Conservation (phyloP, 2,113 vertebrate genomes). For the Nestor notabilis region DNA sequence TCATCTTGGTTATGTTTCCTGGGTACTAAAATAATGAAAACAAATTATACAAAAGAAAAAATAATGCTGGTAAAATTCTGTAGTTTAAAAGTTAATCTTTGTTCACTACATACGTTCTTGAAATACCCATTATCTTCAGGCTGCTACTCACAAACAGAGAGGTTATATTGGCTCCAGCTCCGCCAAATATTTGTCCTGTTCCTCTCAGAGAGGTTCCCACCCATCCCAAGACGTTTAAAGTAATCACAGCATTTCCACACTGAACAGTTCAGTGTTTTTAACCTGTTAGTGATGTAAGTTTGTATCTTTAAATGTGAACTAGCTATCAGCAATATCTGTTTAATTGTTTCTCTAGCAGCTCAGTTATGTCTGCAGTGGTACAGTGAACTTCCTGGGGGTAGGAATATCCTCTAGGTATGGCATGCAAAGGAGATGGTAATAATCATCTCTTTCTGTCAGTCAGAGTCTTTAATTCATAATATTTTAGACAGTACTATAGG, state of each 20-base stretch:
- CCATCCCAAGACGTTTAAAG: background rate
- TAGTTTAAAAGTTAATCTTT: background rate
- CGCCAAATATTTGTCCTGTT: background rate
- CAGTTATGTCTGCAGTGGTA: background rate
- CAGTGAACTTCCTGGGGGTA: background rate
- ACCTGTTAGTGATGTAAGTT: background rate
- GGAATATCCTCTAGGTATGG: background rate
- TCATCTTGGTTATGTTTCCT: background rate
- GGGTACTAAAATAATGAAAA: conserved; percentile 27
- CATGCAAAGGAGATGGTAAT: background rate
- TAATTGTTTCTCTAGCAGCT: background rate
- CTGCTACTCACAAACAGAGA: background rate
- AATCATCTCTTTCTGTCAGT: background rate
- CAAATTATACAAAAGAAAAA: background rate
- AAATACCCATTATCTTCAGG: background rate
- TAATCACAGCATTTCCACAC: background rate
- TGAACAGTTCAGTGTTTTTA: background rate
- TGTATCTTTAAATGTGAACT: background rate
- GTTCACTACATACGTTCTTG: background rate
- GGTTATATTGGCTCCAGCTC: background rate
- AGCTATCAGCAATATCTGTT: background rate
- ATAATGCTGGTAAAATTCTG: background rate
- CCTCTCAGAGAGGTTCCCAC: background rate
- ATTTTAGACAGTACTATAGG: background rate
- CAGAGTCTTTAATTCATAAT: background rate